Evolutionary conservation across 1,140 invertebrate species (phyloP).

Genomic region (Elymnias hypermnestra): DNA sequence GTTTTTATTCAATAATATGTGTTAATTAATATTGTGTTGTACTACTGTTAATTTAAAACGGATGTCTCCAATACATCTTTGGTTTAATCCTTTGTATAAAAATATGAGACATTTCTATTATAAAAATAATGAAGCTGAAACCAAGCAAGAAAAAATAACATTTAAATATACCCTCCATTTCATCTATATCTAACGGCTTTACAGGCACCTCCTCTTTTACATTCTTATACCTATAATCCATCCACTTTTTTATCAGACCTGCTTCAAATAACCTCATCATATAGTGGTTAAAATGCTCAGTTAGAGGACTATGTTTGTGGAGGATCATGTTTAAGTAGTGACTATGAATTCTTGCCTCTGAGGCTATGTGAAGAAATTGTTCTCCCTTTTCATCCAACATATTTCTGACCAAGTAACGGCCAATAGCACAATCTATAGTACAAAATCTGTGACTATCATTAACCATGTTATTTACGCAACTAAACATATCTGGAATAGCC

Average conservation of each 20-base stretch:
- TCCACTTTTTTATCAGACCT: conserved; percentile 32
- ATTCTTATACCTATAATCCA: conserved; percentile 30
- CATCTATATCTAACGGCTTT: conserved; percentile 27
- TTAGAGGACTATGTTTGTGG: conserved; percentile 45
- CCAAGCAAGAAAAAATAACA: conserved; percentile 30
- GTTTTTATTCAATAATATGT: too few relatives aligned
- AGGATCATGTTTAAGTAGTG: conserved; percentile 56
- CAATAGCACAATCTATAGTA: conserved; percentile 62
- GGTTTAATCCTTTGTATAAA: conserved; percentile 5
- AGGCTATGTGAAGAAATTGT: conserved; percentile 59
- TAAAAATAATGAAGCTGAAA: conserved; percentile 36
- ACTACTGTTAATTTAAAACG: too few relatives aligned
- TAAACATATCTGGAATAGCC: conserved; percentile 41
- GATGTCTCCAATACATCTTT: too few relatives aligned
- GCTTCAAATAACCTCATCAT: conserved; percentile 44
- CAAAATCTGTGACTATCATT: conserved; percentile 56
- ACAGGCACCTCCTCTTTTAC: conserved; percentile 26
- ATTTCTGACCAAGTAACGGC: conserved; percentile 52
- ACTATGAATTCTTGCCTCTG: conserved; percentile 59
- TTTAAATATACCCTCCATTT: conserved; percentile 46
- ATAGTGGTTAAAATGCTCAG: conserved; percentile 40
- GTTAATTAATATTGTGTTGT: too few relatives aligned
- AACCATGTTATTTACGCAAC: conserved; percentile 47
- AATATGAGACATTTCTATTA: conserved; percentile 38
- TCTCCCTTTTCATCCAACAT: conserved; percentile 53